Percentiles rank a stretch among this genome's conserved stretches.
phyloP scores from a whole-genome alignment of 2,888 invertebrate species.

The Apotomis capreana region DNA sequence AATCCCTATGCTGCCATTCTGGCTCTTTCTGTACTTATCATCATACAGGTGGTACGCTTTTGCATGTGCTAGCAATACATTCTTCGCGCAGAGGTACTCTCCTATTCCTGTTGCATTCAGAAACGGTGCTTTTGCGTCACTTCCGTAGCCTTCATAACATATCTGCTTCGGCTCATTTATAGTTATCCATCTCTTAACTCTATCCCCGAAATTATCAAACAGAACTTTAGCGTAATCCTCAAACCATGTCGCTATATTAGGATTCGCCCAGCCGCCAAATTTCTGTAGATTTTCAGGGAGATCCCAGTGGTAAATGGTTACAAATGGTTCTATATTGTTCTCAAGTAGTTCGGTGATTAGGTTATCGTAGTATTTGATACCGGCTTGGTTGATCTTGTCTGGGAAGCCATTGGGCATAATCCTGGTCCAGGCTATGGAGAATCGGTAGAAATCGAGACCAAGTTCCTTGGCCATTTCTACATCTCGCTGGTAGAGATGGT shows the following conservation, averaged over 20 bases:
- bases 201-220: slow-evolving; percentile 75
- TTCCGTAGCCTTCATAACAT: slow-evolving; percentile 67
- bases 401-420: slow-evolving; percentile 84
- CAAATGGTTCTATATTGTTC: slow-evolving; percentile 82
- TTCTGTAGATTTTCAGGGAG: slow-evolving; percentile 80
- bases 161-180: slow-evolving; percentile 82
- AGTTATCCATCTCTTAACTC: slow-evolving; percentile 82
- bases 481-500: slow-evolving; percentile 83
- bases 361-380: slow-evolving; percentile 85
- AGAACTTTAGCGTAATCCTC: slow-evolving; percentile 80
- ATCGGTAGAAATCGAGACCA: slow-evolving; percentile 80
- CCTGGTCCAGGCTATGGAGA: slow-evolving; percentile 86
- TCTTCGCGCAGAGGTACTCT: slow-evolving; percentile 83
- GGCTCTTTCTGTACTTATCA: slow-evolving; percentile 54
- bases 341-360: slow-evolving; percentile 83
- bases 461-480: slow-evolving; percentile 71
- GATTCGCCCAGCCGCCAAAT: slow-evolving; percentile 85
- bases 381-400: slow-evolving; percentile 80
- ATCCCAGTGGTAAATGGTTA: slow-evolving; percentile 86
- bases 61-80: slow-evolving; percentile 82
- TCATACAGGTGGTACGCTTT: slow-evolving; percentile 71
- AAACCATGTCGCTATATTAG: slow-evolving; percentile 80
- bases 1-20: slow-evolving; percentile 64
- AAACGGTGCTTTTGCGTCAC: slow-evolving; percentile 62
- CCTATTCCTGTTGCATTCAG: slow-evolving; percentile 68